Conservation (phyloP, 2,888 invertebrate species). For the Sisyra terminalis region DNA sequence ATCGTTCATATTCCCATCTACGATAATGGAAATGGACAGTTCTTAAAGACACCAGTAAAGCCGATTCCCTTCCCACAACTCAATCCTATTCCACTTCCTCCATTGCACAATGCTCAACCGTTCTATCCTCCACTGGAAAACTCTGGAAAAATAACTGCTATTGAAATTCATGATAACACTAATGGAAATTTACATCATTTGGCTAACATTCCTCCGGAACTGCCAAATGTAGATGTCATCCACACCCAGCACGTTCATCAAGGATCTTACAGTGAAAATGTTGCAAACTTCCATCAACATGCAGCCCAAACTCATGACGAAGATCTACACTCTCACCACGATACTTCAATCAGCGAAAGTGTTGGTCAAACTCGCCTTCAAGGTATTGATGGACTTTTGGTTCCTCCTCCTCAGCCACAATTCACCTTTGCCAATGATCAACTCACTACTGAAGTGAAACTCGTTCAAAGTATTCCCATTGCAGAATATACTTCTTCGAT, state of each 20-base stretch:
- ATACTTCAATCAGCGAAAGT: slow-evolving; percentile 2
- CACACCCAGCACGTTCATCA: background rate
- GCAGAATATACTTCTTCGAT: slow-evolving; percentile 52
- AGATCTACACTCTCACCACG: background rate
- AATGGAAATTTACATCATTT: slow-evolving; percentile 5
- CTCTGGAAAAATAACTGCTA: background rate
- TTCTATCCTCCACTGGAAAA: slow-evolving; percentile 21
- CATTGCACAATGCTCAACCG: slow-evolving; percentile 42
- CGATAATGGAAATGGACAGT: slow-evolving; percentile 10
- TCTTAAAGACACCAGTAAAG: slow-evolving; percentile 4
- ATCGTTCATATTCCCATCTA: slow-evolving; percentile 4
- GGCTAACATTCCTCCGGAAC: slow-evolving; percentile 13
- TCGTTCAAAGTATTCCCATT: slow-evolving; percentile 47
- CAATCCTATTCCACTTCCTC: slow-evolving; percentile 40
- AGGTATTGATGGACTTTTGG: slow-evolving; percentile 1
- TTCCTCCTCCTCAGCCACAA: slow-evolving; percentile 2
- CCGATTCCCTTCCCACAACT: slow-evolving; percentile 14
- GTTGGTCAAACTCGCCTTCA: slow-evolving; percentile 10
- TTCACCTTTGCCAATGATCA: background rate
- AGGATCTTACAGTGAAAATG: background rate
- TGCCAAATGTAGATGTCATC: slow-evolving; percentile 21
- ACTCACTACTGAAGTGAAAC: slow-evolving; percentile 27
- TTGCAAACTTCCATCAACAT: background rate
- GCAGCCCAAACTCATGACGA: slow-evolving; percentile 3
- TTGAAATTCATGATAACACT: slow-evolving; percentile 4